Base-by-base conservation (phyloP, 2,113 vertebrate genomes). In the Esox niger region DNA sequence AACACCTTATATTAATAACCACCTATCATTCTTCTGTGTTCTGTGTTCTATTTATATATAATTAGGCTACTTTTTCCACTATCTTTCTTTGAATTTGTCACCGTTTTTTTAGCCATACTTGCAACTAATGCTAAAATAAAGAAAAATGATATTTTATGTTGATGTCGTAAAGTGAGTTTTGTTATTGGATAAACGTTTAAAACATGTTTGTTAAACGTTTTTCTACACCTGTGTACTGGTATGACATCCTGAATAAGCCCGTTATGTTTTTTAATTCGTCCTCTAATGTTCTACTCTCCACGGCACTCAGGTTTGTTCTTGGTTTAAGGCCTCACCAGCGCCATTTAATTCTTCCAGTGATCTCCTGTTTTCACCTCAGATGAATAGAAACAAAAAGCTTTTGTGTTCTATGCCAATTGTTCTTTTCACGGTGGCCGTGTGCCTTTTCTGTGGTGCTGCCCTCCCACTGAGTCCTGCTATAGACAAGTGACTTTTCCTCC, bases 121-220 rank as follows among this genome's bases (percentile, higher is more conserved):
- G 89, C 86, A 90, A 90, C 88, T 91, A 88, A 90, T 90, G 85
- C 87, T 85, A 86, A 88, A 89, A 90, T 87, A 89, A 90, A 90
- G 80, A 87, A 84, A 87, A 85, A 73, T 77, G 84, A 80, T 88
- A 90, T 91, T 90, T 91, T 87, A 88, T 68, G 60, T 47, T 69
- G 27, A 49, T 23, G 49, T 74, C 8, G 70, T 84, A 64, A 43
- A 55, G 58, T 68, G 49, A 13, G 13, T 58, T 11, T 20, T 62
- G 43, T 69, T 66, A 30, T 11, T 26, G 20, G 15, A 10, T 21
- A 17, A 32, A 1, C 17, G 13, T 10, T 54, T n/a, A n/a, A n/a
- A n/a, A n/a, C 60, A 9, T 63, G 35, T 64, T 32, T 52, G 47
- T 52, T n/a, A n/a, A n/a, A n/a, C 60, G 20, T 63, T 21, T 64